Evolutionary conservation across 2,888 invertebrate genomes (phyloP).

Genomic region (Alentia gelatinosa): DNA sequence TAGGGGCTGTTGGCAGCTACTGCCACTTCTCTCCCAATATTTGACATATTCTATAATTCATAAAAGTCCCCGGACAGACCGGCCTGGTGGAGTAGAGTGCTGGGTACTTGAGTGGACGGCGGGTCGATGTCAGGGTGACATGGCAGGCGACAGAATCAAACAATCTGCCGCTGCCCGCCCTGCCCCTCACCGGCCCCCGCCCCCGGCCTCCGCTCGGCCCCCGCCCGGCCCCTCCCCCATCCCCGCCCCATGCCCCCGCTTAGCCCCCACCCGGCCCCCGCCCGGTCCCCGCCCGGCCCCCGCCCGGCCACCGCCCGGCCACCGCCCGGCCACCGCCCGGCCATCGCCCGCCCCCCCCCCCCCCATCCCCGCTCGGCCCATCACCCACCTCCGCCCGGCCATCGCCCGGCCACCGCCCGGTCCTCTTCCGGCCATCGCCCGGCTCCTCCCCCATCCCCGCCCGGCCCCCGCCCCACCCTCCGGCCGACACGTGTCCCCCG

Average conservation of each 20-base stretch:
- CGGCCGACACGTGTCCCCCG: not conserved
- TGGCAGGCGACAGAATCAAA: not conserved
- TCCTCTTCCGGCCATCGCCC: not conserved
- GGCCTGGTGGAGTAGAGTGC: not conserved
- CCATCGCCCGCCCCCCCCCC: not conserved
- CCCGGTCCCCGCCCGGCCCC: not conserved
- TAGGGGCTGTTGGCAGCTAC: too few species aligned
- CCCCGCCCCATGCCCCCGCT: too few species aligned
- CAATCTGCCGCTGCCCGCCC: not conserved
- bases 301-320: too few species aligned
- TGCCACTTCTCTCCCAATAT: slow-evolving; percentile 20
- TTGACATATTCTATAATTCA: slow-evolving; percentile 49
- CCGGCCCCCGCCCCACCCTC: not conserved
- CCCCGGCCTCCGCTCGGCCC: too few species aligned
- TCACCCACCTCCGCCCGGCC: not conserved
- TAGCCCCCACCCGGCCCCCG: not conserved
- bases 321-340: too few species aligned
- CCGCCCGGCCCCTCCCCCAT: too few species aligned
- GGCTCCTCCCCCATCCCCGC: not conserved
- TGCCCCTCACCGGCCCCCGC: not conserved
- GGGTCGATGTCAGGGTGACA: not conserved
- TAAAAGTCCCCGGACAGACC: not conserved
- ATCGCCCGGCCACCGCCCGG: too few species aligned
- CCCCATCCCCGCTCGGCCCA: not conserved
- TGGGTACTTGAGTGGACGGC: not conserved